These are phyloP conservation scores for Aplochiton taeniatus DNA, from an alignment of 2,797 vertebrate species.

Conservation along the genomic window DNA sequence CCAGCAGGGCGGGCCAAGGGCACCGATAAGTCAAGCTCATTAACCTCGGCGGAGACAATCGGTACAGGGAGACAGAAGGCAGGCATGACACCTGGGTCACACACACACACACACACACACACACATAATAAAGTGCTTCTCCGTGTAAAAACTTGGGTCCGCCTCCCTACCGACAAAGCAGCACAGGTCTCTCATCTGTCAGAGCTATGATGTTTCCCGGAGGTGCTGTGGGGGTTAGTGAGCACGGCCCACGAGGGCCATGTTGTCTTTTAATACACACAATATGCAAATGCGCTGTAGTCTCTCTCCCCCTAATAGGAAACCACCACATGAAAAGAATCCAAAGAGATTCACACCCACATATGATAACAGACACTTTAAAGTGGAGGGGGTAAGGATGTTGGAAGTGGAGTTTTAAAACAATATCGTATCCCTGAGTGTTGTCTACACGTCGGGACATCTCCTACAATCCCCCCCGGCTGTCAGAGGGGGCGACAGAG, in stretches of 20 bases:
- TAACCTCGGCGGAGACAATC: constrained; percentile 68
- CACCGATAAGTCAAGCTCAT: constrained; percentile 66
- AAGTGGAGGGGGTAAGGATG: too few species aligned
- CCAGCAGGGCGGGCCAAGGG: constrained; percentile 52
- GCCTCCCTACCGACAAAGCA: constrained; percentile 62
- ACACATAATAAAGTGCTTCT: constrained; percentile 63
- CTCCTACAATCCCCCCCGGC: background rate
- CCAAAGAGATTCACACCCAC: too few species aligned
- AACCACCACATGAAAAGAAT: too few species aligned
- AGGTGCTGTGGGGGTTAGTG: constrained; percentile 42
- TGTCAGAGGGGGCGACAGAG: constrained; percentile 16
- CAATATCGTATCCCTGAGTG: too few species aligned
- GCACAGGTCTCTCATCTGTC: constrained; percentile 57
- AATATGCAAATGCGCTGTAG: too few species aligned
- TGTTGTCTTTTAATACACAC: too few species aligned
- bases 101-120: too few species aligned
- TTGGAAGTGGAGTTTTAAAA: too few species aligned
- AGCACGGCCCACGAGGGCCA: background rate
- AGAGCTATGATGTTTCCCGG: constrained; percentile 50
- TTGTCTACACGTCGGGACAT: too few species aligned
- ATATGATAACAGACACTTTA: too few species aligned
- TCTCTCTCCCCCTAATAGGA: too few species aligned
- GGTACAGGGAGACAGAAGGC: constrained; percentile 66
- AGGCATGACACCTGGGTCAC: constrained; percentile 48
- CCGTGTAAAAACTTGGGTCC: constrained; percentile 63